A percentile compares a stretch with the other conserved stretches of the same genome.
These are phyloP conservation scores for Hyles vespertilio DNA, from an alignment of 1,140 invertebrate genomes.

Conservation along the genomic window DNA sequence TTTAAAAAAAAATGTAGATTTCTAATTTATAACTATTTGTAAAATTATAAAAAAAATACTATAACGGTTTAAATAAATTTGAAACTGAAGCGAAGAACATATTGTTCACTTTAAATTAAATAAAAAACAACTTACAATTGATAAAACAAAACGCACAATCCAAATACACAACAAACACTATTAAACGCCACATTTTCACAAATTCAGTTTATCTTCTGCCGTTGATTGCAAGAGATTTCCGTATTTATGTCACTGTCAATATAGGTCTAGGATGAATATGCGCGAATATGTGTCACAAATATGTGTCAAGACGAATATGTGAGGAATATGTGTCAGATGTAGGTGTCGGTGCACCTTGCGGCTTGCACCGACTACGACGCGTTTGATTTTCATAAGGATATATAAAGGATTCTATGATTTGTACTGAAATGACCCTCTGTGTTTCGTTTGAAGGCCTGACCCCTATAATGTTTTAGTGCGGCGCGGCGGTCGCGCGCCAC, in stretches of 20 bases:
- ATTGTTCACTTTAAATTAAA: background rate
- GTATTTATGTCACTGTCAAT: conserved; percentile 32
- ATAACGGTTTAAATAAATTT: no score
- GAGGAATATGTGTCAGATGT: conserved; percentile 21
- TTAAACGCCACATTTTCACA: conserved; percentile 50
- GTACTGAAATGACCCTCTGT: conserved; percentile 48
- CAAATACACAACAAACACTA: conserved; percentile 30
- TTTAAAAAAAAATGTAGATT: no score
- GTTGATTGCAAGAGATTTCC: conserved; percentile 17
- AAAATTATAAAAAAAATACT: no score
- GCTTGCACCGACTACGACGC: conserved; percentile 41
- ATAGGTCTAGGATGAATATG: conserved; percentile 34
- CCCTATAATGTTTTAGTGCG: conserved; percentile 58
- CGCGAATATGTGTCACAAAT: conserved; percentile 23
- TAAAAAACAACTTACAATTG: conserved; percentile 52
- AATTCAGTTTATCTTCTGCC: conserved; percentile 32
- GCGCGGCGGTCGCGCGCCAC: conserved; percentile 24
- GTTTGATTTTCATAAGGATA: conserved; percentile 53
- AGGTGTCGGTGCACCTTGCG: conserved; percentile 34
- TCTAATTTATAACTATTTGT: no score
- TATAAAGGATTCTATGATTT: conserved; percentile 68
- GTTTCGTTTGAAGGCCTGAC: conserved; percentile 58
- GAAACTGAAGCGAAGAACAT: no score
- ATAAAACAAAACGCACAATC: conserved; percentile 50
- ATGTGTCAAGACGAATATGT: conserved; percentile 6